A percentile compares a stretch with the other conserved stretches of the same genome.
Evolutionary conservation across 1,140 invertebrate genomes (phyloP).

Genomic region (Dendrolimus kikuchii): DNA sequence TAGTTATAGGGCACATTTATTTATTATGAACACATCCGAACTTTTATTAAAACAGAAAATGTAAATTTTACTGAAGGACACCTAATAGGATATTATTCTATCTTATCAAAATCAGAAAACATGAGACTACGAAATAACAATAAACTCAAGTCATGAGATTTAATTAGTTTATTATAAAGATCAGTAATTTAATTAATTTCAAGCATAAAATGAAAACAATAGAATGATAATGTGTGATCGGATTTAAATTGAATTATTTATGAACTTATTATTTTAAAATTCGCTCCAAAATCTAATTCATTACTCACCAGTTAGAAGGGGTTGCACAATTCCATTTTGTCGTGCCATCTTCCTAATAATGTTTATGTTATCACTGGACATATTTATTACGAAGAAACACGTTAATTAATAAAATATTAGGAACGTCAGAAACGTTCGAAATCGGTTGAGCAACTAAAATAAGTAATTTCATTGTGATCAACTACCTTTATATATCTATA

Average conservation of each 20-base stretch:
- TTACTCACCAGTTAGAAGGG: slow-evolving; percentile 80
- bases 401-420: slow-evolving; percentile 14
- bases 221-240: too few relatives aligned
- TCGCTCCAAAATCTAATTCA: slow-evolving; percentile 33
- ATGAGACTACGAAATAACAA: too few relatives aligned
- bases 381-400: slow-evolving; percentile 38
- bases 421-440: slow-evolving; percentile 44
- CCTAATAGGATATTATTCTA: too few relatives aligned
- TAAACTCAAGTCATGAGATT: too few relatives aligned
- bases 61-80: too few relatives aligned
- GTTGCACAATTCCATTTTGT: slow-evolving; percentile 87
- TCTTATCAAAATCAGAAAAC: too few relatives aligned
- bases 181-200: too few relatives aligned
- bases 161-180: too few relatives aligned
- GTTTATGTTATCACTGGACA: slow-evolving; percentile 50
- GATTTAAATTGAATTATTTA: background rate
- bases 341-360: slow-evolving; percentile 53
- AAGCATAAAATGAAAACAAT: too few relatives aligned
- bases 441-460: slow-evolving; percentile 53
- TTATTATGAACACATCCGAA: too few relatives aligned
- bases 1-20: too few relatives aligned
- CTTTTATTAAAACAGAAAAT: too few relatives aligned
- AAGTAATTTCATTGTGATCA: slow-evolving; percentile 61
- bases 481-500: slow-evolving; percentile 17
- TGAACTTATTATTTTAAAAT: slow-evolving; percentile 26